phyloP scores from a whole-genome alignment of 1,140 invertebrate genomes.

The Eubasilissa regina region DNA sequence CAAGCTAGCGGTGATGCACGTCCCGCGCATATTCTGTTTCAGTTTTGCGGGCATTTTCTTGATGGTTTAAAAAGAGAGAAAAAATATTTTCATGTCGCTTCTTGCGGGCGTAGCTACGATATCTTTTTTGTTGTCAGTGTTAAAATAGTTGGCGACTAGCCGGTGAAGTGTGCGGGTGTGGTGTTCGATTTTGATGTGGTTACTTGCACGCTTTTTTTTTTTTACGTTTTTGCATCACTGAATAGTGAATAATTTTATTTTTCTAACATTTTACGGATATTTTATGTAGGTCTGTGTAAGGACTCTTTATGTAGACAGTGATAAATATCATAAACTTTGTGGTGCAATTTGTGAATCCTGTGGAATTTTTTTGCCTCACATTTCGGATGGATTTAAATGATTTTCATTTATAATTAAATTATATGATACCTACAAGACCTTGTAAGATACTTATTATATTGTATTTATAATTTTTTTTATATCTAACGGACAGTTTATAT shows the following conservation, averaged over 20 bases:
- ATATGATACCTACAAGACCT: conserved; percentile 3
- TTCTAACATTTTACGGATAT: conserved; percentile 2
- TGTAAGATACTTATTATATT: conserved; percentile 12
- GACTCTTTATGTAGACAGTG: conserved; percentile 1
- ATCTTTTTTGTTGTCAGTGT: conserved; percentile 41
- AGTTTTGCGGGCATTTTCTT: conserved; percentile 19
- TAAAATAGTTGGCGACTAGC: conserved; percentile 30
- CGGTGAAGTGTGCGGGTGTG: conserved; percentile 6
- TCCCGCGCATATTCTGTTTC: conserved; percentile 10
- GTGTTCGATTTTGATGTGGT: not conserved
- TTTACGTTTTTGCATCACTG: conserved; percentile 21
- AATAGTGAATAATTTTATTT: conserved; percentile 11
- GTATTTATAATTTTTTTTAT: not conserved
- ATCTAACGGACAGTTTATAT: not conserved
- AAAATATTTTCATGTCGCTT: not conserved
- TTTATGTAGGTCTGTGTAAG: conserved; percentile 4
- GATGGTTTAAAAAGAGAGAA: not conserved
- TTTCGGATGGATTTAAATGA: conserved; percentile 15
- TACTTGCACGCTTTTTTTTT: conserved; percentile 14
- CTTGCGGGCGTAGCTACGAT: conserved; percentile 14
- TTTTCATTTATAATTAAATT: conserved; percentile 2
- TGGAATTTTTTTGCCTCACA: not conserved
- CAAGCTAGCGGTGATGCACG: not conserved
- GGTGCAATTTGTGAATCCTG: conserved; percentile 2
- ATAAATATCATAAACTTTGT: not conserved